A percentile compares a stretch with the other conserved stretches of the same genome.
Evolutionary conservation across 2,888 invertebrate species (phyloP).

Genomic region (Mycalesis mineus): DNA sequence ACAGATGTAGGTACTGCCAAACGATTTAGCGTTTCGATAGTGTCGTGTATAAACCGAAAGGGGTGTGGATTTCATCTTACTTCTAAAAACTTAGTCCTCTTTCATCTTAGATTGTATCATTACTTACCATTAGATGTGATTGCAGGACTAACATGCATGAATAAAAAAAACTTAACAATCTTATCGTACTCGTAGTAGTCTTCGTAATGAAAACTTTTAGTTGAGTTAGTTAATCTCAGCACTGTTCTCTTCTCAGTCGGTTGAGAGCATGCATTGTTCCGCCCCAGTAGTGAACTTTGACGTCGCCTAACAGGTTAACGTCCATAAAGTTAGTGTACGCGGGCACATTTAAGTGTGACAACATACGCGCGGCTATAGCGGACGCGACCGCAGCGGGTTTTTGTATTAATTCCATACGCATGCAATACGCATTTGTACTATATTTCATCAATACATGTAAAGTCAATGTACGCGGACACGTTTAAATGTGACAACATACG

Average conservation of each 20-base stretch:
- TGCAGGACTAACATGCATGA: no score
- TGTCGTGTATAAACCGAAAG: no score
- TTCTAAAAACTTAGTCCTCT: no score
- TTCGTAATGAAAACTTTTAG: slow-evolving; percentile 17
- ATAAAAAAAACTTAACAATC: no score
- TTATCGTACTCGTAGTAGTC: neutral
- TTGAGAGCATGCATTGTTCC: slow-evolving; percentile 27
- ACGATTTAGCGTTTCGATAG: no score
- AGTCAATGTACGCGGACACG: slow-evolving; percentile 30
- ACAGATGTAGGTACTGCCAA: neutral
- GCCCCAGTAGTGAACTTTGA: slow-evolving; percentile 28
- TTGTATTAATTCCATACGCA: neutral
- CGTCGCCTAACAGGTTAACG: slow-evolving; percentile 34
- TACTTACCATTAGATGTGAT: neutral
- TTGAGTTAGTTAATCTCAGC: slow-evolving; percentile 24
- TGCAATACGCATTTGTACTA: no score
- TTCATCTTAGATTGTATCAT: no score
- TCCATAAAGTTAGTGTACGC: slow-evolving; percentile 30
- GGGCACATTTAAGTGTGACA: slow-evolving; percentile 24
- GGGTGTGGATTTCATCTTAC: no score
- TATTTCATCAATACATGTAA: no score
- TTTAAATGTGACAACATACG: slow-evolving; percentile 21
- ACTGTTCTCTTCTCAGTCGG: slow-evolving; percentile 28
- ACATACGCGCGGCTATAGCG: slow-evolving; percentile 1
- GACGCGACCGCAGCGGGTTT: neutral